phyloP scores from a whole-genome alignment of 2,888 invertebrate genomes.

The Nemoura dubitans region DNA sequence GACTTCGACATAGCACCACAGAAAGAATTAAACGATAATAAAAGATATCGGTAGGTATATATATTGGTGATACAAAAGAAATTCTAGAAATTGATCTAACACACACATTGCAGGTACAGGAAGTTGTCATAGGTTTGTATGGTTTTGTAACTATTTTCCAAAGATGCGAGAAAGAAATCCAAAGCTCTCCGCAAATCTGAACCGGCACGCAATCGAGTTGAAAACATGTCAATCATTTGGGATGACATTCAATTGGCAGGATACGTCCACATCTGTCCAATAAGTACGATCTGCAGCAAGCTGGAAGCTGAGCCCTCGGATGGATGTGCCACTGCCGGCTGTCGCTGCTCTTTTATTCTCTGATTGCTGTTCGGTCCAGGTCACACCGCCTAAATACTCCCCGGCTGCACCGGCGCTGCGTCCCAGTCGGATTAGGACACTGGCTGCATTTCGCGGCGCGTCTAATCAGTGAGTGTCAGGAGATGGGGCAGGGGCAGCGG shows the following conservation, averaged over 20 bases:
- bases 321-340: neutral
- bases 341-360: neutral
- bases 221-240: conserved; percentile 46
- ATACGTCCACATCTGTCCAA: conserved; percentile 46
- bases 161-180: neutral
- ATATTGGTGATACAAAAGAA: neutral
- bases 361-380: neutral
- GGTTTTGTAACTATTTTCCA: conserved; percentile 18
- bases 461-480: neutral
- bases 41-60: neutral
- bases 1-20: neutral
- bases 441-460: neutral
- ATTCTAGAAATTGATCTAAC: conserved; percentile 26
- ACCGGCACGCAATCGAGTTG: conserved; percentile 35
- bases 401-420: neutral
- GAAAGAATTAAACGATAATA: neutral
- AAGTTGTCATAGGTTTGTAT: conserved; percentile 23
- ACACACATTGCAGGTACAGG: neutral
- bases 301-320: neutral
- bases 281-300: conserved; percentile 24
- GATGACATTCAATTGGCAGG: conserved; percentile 40
- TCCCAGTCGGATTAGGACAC: neutral
- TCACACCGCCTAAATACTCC: neutral
- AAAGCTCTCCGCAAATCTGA: neutral
- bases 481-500: neutral